Evolutionary conservation across 1,140 invertebrate species (phyloP), one percentile per base, ranked within the genome.

Genomic region (Microplitis mediator): DNA sequence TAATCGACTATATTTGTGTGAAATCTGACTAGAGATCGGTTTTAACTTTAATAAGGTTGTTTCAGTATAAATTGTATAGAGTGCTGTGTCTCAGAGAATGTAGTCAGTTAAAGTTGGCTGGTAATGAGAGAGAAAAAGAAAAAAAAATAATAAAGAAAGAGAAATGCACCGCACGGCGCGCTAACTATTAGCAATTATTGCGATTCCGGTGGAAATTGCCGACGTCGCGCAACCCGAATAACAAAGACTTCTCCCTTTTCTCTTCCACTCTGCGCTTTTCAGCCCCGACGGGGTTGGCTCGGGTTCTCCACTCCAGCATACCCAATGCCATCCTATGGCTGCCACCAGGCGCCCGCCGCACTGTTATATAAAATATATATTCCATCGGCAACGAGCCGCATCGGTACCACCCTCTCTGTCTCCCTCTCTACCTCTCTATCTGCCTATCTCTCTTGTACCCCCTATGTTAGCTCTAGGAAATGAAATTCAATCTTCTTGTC

Each of bases 401-500:
- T 31, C 14, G 56, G 23, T 23, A 23, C 23, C 23, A 23, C 23
- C 31, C 51, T 66, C 11, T 50, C 16, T 6, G 4, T 50, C 16
- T 6, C 0, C 23, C 23, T 23, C 23, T 23, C 23, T 23, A 23
- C 31, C 34, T 66, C 5, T 50, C 16, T 6, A 35, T 23, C 23
- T 23, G 23, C 23, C 23, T 23, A 23, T 23, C 23, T 23, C 23
- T 23, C 23, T 23, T 23, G 23, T 23, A 23, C 23, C 23, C 23
- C 23, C 23, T 23, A 2, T 23, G 23, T 23, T 23, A 23, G 23
- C 23, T 23, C 23, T 23, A 23, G 23, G 16, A 73, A 73, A 69
- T 73, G 65, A 73, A 73, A 73, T 73, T 73, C 65, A 73, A 73
- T 69, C 65, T 61, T 61, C 65, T 73, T 68, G 65, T 73, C 58